Evolutionary conservation across 2,888 invertebrate species (phyloP).

Genomic region (Dicyrtoma fusca): DNA sequence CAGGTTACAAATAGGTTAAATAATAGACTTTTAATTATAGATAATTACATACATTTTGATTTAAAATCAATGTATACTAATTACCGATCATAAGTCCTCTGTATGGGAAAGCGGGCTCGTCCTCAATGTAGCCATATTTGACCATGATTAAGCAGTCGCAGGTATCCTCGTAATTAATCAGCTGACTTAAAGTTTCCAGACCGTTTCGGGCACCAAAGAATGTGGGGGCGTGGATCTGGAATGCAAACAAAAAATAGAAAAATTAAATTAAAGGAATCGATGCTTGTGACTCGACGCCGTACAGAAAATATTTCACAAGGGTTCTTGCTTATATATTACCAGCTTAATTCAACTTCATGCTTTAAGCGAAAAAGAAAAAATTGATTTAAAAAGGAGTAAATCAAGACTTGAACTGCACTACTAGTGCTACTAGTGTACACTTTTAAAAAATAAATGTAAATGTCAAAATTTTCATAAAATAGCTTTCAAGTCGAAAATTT

Average conservation of each 20-base stretch:
- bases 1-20: not conserved
- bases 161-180: conserved; percentile 63
- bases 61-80: too few relatives aligned
- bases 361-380: too few relatives aligned
- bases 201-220: conserved; percentile 77
- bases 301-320: too few relatives aligned
- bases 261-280: conserved; percentile 4
- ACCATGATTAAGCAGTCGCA: conserved; percentile 65
- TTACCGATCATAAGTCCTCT: conserved; percentile 75
- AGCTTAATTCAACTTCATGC: too few relatives aligned
- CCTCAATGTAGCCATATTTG: conserved; percentile 69
- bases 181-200: conserved; percentile 75
- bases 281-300: not conserved
- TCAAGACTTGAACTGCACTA: too few relatives aligned
- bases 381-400: too few relatives aligned
- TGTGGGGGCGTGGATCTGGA: conserved; percentile 58
- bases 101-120: conserved; percentile 79
- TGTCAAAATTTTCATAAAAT: too few relatives aligned
- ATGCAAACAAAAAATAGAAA: not conserved
- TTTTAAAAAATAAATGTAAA: too few relatives aligned
- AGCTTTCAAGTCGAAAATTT: too few relatives aligned
- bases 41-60: too few relatives aligned
- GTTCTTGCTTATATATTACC: too few relatives aligned
- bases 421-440: too few relatives aligned
- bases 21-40: not conserved